Conservation (phyloP, 2,888 invertebrate genomes). For the Xiphydria camelus region DNA sequence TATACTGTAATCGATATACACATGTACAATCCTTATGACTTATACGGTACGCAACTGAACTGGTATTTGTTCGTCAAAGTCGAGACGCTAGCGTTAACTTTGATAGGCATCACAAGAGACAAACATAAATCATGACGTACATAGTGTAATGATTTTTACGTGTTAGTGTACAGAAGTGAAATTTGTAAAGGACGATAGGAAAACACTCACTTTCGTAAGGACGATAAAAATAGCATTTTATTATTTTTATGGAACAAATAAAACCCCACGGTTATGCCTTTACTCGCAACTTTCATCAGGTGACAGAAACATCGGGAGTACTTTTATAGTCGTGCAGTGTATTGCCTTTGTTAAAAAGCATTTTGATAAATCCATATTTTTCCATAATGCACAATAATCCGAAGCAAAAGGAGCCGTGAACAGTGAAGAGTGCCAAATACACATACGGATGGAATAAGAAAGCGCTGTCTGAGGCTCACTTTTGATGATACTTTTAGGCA, state of each 20-base stretch:
- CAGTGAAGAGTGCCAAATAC: constrained; percentile 45
- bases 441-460: constrained; percentile 1
- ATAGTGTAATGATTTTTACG: constrained; percentile 51
- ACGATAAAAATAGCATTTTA: constrained; percentile 17
- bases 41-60: constrained; percentile 28
- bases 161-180: constrained; percentile 47
- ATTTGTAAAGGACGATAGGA: constrained; percentile 34
- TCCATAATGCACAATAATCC: constrained; percentile 56
- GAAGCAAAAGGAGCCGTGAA: constrained; percentile 30
- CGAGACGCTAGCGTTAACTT: constrained; percentile 35
- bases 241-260: constrained; percentile 31
- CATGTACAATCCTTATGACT: constrained; percentile 29
- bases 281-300: constrained; percentile 39
- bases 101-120: constrained; percentile 29
- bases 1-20: constrained; percentile 27
- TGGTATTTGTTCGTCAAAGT: constrained; percentile 34
- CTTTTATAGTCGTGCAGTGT: constrained; percentile 44
- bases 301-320: constrained; percentile 32
- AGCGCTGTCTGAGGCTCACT: no score
- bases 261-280: constrained; percentile 43
- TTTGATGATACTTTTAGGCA: no score
- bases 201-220: constrained; percentile 32
- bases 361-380: constrained; percentile 58
- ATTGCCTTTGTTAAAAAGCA: constrained; percentile 56
- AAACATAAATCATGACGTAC: constrained; percentile 45